Percentiles rank a stretch among this genome's conserved stretches.
Evolutionary conservation across 2,797 vertebrate species (phyloP).

Genomic region (Anas bernieri): DNA sequence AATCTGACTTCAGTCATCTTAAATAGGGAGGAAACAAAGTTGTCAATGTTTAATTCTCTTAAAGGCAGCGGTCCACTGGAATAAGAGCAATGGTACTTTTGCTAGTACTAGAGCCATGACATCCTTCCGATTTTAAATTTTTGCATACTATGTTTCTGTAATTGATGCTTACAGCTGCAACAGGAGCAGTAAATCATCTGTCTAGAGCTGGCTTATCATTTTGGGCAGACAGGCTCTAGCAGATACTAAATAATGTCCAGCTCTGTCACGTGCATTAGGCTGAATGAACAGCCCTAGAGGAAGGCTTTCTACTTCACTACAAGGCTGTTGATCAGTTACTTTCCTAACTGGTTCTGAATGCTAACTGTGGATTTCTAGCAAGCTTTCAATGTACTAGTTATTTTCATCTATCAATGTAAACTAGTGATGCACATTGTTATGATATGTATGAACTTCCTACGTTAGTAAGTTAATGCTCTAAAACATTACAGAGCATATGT

Average conservation of each 20-base stretch:
- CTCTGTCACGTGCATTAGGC: not conserved
- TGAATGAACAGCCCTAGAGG: not conserved
- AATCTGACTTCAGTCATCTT: conserved; percentile 1
- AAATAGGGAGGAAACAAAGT: conserved; percentile 11
- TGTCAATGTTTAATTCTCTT: not conserved
- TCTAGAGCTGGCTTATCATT: not conserved
- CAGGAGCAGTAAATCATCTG: not conserved
- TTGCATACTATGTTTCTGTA: not conserved
- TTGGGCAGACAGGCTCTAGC: not conserved
- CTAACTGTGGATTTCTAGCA: not conserved
- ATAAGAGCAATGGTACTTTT: not conserved
- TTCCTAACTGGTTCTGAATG: not conserved
- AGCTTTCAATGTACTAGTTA: not conserved
- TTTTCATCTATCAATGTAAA: not conserved
- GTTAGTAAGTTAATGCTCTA: not conserved
- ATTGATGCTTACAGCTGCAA: not conserved
- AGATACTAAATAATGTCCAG: not conserved
- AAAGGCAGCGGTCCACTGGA: not conserved
- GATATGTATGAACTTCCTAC: fast-evolving
- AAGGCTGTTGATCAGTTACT: not conserved
- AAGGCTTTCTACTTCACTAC: not conserved
- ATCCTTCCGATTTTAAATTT: not conserved
- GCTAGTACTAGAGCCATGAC: not conserved
- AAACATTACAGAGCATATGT: not conserved
- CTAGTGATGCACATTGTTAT: not conserved